Evolutionary conservation across 2,888 invertebrate genomes (phyloP), one percentile per base, ranked within the genome.

Genomic region (Ptychoptera contaminata): DNA sequence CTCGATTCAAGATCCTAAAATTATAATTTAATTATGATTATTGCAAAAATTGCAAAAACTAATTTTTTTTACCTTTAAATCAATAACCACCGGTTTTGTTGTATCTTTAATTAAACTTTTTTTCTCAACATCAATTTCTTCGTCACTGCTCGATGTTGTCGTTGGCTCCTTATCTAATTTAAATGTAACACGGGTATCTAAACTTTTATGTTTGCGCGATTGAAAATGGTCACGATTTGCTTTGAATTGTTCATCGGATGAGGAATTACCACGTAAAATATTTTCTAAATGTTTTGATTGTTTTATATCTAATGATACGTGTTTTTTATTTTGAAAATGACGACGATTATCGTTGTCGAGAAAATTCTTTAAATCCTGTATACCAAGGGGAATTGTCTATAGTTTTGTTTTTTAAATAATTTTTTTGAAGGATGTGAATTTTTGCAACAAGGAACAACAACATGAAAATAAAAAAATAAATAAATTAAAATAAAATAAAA

Each of bases 321-420:
- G 67, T 47, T 67, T 66, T 45, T 66, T 67, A 9, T 63, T 59
- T 57, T 66, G 66, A 52, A 65, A 66, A 47, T 61, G 60, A 0
- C 66, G 62, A 42, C 48, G 38, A 54, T 63, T 64, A 38, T 65
- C 63, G 48, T 55, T 59, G 43, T 61, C 63, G 41, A 65, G 53
- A 44, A 64, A 60, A 41, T 61, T 57, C 42, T 58, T 59, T 37
- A 66, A 52, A 49, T 66, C 66, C 61, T 59, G 23, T 23, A 23
- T 23, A 23, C 8, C 23, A 39, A 14, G 10, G 9, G 8, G n/a
- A 11, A 3, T 23, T n/a, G 31, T 8, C 12, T 23, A 10, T 4
- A 1, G 8, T 9, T 16, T 5, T 23, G 12, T n/a, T 12, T 15
- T 12, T 30, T 12, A 14, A 31, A 8, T 8, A 31, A 15, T 15